Evolutionary conservation across 2,888 invertebrate genomes (phyloP).

Genomic region (Ferrisia virgata): DNA sequence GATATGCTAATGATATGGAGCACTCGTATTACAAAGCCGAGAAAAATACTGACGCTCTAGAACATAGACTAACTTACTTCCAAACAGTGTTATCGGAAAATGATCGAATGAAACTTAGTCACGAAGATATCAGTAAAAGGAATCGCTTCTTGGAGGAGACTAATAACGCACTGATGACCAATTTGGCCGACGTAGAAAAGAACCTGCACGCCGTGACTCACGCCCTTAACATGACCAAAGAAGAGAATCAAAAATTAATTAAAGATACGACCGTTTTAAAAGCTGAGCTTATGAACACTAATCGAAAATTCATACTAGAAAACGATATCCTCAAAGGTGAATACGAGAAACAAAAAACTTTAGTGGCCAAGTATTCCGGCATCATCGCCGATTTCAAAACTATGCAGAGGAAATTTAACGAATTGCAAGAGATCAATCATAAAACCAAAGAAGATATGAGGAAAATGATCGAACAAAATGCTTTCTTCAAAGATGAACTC

Average conservation of each 20-base stretch:
- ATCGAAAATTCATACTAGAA: neutral
- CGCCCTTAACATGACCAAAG: neutral
- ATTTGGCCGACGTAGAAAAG: neutral
- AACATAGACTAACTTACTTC: neutral
- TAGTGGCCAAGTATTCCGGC: neutral
- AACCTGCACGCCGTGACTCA: neutral
- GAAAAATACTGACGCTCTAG: conserved; percentile 23
- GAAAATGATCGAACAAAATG: neutral
- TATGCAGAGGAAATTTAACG: neutral
- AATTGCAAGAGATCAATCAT: neutral
- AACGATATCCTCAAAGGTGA: conserved; percentile 11
- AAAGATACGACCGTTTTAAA: neutral
- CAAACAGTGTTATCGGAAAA: conserved; percentile 11
- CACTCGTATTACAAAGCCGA: conserved; percentile 32
- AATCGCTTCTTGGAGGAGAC: conserved; percentile 18
- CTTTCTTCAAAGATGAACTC: neutral
- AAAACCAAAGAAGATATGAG: conserved; percentile 2
- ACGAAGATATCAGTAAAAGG: neutral
- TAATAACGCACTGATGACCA: neutral
- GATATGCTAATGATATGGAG: conserved; percentile 29
- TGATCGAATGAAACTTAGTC: neutral
- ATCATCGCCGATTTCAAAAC: neutral
- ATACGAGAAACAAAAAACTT: conserved; percentile 5
- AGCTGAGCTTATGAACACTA: neutral
- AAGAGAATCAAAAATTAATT: conserved; percentile 28